Evolutionary conservation across 92 coral and sea anemone species (phyloP), one percentile per base, ranked within the genome.

Genomic region (Heliopora coerulea): DNA sequence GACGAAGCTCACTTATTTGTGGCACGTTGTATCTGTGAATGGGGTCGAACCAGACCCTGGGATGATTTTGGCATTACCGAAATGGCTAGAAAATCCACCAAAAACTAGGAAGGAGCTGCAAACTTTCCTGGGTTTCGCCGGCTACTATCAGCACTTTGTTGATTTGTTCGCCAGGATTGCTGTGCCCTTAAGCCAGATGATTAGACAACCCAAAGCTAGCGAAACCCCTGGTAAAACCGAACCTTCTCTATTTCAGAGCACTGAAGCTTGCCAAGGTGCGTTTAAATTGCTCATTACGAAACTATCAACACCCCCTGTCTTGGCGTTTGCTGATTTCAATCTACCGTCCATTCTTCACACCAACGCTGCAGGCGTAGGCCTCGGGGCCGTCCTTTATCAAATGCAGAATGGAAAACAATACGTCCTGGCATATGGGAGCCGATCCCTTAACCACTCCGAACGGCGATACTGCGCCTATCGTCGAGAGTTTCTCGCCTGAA

Each of bases 111-210:
- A 80, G 61, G 82, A 81, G 32, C 83, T 86, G 1, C 86, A 82
- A 61, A 82, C 79, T 1, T 81, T 85, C 40, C 57, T 82, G 58
- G 86, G 86, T 3, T 82, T 86, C 41, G 90, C 86, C 0, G 82
- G 84, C 17, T 78, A 82, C 56, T 86, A 82, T 54, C 73, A 75
- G 18, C 69, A 76, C 24, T 86, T 86, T 14, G 81, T 86, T 35
- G 73, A 78, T 46, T 54, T 48, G 30, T 86, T 82, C 56, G 60
- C 84, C 37, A 70, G 46, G 65, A 72, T 82, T 50, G 84, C 90
- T 7, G 83, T 48, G 46, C 90, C 84, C 9, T 62, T 86, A 34
- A 49, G 59, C 50, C 72, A 25, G 28, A 66, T 80, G 31, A 37
- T 37, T 37, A 37, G 42, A 37, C 42, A 37, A 11, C 42, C 42